Evolutionary conservation across 64 coral and sea anemone genomes (phyloP).

Genomic region (Pocillopora damicornis): DNA sequence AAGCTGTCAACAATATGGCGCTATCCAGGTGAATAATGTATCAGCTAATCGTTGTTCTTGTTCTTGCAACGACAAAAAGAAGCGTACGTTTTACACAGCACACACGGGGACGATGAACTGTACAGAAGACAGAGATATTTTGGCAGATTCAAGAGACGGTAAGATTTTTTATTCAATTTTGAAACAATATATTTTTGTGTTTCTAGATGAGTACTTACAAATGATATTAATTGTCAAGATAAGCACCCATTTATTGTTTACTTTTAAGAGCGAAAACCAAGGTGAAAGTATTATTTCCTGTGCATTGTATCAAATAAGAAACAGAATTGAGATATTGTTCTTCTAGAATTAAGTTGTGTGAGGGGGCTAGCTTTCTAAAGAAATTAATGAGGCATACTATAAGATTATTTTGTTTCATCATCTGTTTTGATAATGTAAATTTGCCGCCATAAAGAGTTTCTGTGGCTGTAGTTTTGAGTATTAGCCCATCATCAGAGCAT

Average conservation of each 20-base stretch:
- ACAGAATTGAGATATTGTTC: neutral
- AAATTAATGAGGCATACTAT: too few relatives aligned
- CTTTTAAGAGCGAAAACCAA: too few relatives aligned
- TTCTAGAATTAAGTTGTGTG: too few relatives aligned
- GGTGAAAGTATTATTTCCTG: neutral
- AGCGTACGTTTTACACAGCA: conserved; percentile 9
- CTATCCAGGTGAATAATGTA: too few relatives aligned
- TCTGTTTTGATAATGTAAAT: too few relatives aligned
- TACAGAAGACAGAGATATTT: conserved; percentile 1
- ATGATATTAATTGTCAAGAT: too few relatives aligned
- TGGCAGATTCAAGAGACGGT: neutral
- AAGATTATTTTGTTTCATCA: too few relatives aligned
- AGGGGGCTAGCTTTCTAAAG: too few relatives aligned
- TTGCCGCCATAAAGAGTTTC: too few relatives aligned
- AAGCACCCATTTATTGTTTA: too few relatives aligned
- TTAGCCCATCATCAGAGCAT: too few relatives aligned
- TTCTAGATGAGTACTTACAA: neutral
- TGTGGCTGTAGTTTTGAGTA: too few relatives aligned
- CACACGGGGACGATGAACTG: neutral
- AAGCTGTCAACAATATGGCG: neutral
- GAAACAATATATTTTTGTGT: neutral
- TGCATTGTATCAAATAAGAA: neutral
- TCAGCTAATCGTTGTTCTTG: neutral
- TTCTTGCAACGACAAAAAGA: neutral
- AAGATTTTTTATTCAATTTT: neutral